phyloP scores from a whole-genome alignment of 1,140 invertebrate species.

The Ptiloglossa arizonensis region DNA sequence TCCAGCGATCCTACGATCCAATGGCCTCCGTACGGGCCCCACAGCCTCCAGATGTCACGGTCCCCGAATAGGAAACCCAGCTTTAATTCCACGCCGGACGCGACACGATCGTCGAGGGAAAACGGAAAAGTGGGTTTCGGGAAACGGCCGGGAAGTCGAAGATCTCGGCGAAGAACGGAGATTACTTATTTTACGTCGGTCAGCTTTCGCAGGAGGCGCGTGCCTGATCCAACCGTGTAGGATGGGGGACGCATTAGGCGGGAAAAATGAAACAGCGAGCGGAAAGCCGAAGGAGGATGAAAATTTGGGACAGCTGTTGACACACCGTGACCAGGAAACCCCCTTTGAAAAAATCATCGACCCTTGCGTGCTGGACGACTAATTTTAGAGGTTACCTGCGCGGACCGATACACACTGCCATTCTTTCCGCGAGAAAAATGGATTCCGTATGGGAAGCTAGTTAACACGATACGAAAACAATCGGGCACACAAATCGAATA shows the following conservation, averaged over 20 bases:
- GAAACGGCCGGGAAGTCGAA: neutral
- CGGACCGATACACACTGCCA: conserved; percentile 4
- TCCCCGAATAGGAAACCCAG: conserved; percentile 53
- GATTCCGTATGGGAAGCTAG: too few relatives aligned
- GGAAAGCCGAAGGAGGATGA: neutral
- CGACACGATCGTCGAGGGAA: neutral
- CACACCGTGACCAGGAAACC: conserved; percentile 29
- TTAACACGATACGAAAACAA: too few relatives aligned
- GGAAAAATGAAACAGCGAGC: conserved; percentile 39
- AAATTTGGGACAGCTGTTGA: conserved; percentile 67
- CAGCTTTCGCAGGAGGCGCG: conserved; percentile 44
- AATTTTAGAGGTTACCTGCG: conserved; percentile 39
- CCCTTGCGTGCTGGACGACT: conserved; percentile 23
- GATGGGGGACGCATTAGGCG: neutral
- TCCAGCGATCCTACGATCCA: conserved; percentile 35
- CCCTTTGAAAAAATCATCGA: conserved; percentile 31
- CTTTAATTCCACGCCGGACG: conserved; percentile 24
- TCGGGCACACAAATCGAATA: too few relatives aligned
- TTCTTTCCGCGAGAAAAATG: too few relatives aligned
- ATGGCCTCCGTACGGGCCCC: neutral
- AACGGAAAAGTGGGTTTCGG: conserved; percentile 2
- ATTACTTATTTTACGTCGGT: conserved; percentile 33
- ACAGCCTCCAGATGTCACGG: conserved; percentile 71
- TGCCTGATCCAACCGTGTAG: neutral
- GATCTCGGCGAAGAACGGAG: neutral